Evolutionary conservation across 2,113 vertebrate genomes (phyloP).

Genomic region (Nibea coibor): DNA sequence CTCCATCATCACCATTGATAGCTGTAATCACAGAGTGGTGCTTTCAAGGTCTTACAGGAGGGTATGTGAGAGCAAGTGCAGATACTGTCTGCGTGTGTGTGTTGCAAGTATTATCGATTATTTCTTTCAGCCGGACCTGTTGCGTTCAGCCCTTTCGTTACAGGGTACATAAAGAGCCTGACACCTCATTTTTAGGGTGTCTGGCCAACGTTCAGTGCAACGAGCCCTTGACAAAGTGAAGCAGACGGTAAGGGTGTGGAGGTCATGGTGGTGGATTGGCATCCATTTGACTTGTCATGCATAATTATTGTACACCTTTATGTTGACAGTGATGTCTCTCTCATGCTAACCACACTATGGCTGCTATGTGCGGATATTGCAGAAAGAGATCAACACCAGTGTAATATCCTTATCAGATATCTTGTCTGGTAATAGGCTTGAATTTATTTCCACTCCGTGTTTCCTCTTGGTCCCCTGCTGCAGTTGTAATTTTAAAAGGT

Average conservation of each 20-base stretch:
- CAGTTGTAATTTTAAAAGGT: not conserved
- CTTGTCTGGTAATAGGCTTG: not conserved
- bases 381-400: not conserved
- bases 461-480: not conserved
- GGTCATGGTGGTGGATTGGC: not conserved
- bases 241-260: not conserved
- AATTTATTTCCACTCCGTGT: not conserved
- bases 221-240: no score
- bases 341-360: not conserved
- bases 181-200: not conserved
- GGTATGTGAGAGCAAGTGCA: slow-evolving; percentile 13
- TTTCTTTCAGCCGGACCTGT: not conserved
- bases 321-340: not conserved
- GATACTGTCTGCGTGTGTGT: not conserved
- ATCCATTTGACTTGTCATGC: not conserved
- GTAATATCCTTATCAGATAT: not conserved
- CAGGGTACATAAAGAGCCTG: not conserved
- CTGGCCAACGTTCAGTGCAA: no score
- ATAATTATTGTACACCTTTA: not conserved
- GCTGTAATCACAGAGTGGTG: slow-evolving; percentile 69
- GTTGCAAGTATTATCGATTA: not conserved
- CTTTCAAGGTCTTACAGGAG: slow-evolving; percentile 72
- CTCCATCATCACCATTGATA: slow-evolving; percentile 72
- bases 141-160: not conserved
- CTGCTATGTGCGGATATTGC: not conserved